These are phyloP conservation scores for Luffia ferchaultella DNA, from an alignment of 2,888 invertebrate species.

Conservation along the genomic window DNA sequence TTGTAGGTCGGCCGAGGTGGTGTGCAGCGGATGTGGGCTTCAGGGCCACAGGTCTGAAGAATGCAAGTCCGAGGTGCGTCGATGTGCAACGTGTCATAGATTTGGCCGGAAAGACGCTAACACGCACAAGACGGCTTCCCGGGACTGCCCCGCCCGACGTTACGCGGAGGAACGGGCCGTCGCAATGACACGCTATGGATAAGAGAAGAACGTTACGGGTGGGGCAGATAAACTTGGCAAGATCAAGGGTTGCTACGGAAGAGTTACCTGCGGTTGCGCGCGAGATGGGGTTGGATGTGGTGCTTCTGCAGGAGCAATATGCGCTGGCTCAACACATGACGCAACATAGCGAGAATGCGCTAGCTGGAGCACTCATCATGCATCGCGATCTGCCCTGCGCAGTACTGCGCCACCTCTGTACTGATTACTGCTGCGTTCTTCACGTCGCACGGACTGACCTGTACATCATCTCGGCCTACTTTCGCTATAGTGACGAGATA, in stretches of 20 bases:
- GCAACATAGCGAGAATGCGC: background rate
- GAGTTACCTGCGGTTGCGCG: too few species aligned
- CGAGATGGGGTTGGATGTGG: conserved; percentile 7
- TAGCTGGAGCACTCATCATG: conserved; percentile 7
- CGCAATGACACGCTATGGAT: conserved; percentile 8
- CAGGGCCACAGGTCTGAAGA: too few species aligned
- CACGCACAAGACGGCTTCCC: too few species aligned
- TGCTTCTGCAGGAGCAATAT: conserved; percentile 12
- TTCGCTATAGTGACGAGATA: conserved; percentile 11
- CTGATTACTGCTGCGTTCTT: conserved; percentile 4
- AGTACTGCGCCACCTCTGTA: conserved; percentile 4
- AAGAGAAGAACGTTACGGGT: background rate
- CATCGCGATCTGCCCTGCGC: conserved; percentile 4
- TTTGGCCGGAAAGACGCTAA: too few species aligned
- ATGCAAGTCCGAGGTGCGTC: too few species aligned
- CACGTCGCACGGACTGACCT: background rate
- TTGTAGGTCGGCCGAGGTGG: too few species aligned
- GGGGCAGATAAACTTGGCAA: too few species aligned
- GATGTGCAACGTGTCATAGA: too few species aligned
- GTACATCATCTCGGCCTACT: conserved; percentile 11
- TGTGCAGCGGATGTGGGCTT: too few species aligned
- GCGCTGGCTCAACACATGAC: background rate
- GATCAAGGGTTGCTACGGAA: too few species aligned
- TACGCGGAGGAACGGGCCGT: conserved; percentile 13
- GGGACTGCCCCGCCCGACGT: conserved; percentile 6